These are phyloP conservation scores for Macrophya alboannulata DNA, from an alignment of 2,888 invertebrate genomes.

Conservation along the genomic window DNA sequence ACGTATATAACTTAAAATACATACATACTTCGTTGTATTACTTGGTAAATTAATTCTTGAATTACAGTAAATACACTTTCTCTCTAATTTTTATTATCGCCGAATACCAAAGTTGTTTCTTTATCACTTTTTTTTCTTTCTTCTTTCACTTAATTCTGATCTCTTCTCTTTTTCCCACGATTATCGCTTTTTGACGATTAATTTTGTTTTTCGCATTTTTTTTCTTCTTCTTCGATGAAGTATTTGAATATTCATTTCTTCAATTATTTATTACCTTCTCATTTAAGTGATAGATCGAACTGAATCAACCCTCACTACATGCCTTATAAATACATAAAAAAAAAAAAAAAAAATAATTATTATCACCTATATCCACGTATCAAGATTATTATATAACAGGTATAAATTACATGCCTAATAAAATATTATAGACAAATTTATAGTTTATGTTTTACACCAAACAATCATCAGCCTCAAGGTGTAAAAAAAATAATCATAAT, in stretches of 20 bases:
- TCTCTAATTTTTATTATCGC: neutral
- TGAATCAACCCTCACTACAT: conserved; percentile 64
- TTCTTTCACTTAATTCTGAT: neutral
- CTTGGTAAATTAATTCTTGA: neutral
- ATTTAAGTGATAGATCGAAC: neutral
- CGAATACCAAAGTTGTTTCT: neutral
- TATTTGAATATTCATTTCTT: neutral
- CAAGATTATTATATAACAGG: neutral
- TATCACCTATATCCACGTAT: conserved; percentile 2
- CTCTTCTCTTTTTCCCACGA: neutral
- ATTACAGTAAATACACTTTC: conserved; percentile 11
- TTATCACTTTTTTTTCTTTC: neutral
- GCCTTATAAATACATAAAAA: conserved; percentile 66
- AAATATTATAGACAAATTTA: conserved; percentile 30
- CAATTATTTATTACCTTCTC: neutral
- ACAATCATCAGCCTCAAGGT: conserved; percentile 39
- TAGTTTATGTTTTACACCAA: neutral
- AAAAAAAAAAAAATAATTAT: neutral
- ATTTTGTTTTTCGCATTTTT: too few relatives aligned
- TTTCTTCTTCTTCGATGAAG: neutral
- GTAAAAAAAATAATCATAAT: neutral
- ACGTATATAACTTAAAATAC: neutral
- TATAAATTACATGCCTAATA: conserved; percentile 1
- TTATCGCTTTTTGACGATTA: neutral
- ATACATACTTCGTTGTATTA: neutral